Evolutionary conservation across 1,140 invertebrate genomes (phyloP), one percentile per base, ranked within the genome.

Genomic region (Anastrepha obliqua): DNA sequence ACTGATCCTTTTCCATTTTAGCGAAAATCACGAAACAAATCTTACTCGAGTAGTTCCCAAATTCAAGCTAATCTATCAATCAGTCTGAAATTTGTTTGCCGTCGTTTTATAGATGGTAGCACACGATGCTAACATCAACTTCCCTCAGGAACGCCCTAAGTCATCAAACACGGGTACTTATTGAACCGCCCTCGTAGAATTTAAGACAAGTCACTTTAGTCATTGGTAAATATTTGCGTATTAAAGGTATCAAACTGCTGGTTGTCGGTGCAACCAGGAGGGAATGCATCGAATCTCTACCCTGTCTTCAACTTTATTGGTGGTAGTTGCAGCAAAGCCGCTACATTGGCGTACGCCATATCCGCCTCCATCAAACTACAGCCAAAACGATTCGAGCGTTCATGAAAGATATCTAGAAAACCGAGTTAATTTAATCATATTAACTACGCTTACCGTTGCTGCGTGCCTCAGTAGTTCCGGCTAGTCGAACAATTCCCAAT

Each of bases 371-470:
- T 51, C n/a, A 29, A 81, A 74, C 70, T 1, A 74, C 8, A 13
- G 42, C 44, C 13, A 47, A 47, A 74, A 67, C 39, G 17, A 81
- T 81, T 51, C 11, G 17, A 55, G 13, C n/a, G 2, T 13, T 39
- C 88, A 60, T 78, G 88, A 91, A 89, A 90, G 90, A 91, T 29
- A 90, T 91, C 91, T 87, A 89, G 88, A 20, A 90, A 87, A 92
- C 91, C 91, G 91, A 90, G 90, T 91, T 91, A 92, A 92, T 92
- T 92, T 91, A 92, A 92, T 92, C 91, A 89, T 90, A 88, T 92
- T 92, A 89, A 91, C 90, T 90, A 92, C 91, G 91, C 91, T 92
- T 86, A 86, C 65, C 86, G 60, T 39, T 42, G 85, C 87, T 60
- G 55, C 11, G 29, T 29, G 29, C 51, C 85, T 8, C 55, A 8